Conservation (phyloP, 2,113 vertebrate genomes). For the Ibidorhyncha struthersii region DNA sequence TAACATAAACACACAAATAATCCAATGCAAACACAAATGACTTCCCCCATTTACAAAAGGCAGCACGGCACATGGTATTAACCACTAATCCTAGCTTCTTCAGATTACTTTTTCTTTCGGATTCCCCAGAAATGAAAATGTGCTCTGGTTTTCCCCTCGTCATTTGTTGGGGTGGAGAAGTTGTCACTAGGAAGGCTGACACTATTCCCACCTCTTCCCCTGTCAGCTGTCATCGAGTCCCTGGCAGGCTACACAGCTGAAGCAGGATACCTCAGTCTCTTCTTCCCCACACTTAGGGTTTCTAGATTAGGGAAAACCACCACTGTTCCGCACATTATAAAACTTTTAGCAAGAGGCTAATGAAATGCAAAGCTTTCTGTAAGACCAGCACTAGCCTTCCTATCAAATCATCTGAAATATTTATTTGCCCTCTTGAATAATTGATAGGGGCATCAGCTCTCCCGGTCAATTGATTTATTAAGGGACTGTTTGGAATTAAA, state of each 20-base stretch:
- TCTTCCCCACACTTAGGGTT: constrained; percentile 25
- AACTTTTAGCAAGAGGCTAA: constrained; percentile 85
- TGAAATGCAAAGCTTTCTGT: constrained; percentile 86
- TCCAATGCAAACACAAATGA: constrained; percentile 31
- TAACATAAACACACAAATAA: constrained; percentile 57
- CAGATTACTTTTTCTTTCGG: constrained; percentile 58
- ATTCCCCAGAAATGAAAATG: constrained; percentile 25
- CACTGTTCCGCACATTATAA: constrained; percentile 80
- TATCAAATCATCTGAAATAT: constrained; percentile 90
- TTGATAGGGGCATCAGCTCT: constrained; percentile 91
- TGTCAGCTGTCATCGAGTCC: constrained; percentile 36
- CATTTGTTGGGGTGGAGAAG: constrained; percentile 4
- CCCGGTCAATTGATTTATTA: constrained; percentile 92
- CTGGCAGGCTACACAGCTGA: background rate
- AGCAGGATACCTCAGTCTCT: constrained; percentile 33
- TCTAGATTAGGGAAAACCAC: constrained; percentile 60
- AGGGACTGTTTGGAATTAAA: constrained; percentile 92
- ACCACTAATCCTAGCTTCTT: background rate
- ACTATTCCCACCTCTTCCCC: background rate
- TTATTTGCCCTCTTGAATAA: constrained; percentile 90
- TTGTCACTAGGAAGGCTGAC: constrained; percentile 46
- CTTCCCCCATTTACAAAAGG: constrained; percentile 13
- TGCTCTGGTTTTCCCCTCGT: background rate
- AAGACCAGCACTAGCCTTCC: constrained; percentile 81
- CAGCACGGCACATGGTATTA: background rate